Evolutionary conservation across 1,140 invertebrate genomes (phyloP), one percentile per base, ranked within the genome.

Genomic region (Aphaenogaster ashmeadi): DNA sequence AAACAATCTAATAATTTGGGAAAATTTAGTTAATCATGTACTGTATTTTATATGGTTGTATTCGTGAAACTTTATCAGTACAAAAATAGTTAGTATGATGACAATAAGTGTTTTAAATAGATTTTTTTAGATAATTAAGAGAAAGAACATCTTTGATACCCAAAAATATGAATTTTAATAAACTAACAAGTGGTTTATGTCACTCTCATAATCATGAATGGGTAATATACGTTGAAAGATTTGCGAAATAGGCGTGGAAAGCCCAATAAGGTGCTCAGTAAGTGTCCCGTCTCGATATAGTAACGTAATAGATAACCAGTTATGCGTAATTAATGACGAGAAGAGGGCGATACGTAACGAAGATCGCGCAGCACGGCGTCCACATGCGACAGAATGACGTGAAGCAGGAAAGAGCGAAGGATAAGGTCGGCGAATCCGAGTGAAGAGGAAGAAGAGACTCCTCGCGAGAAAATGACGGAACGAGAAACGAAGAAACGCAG

Each of bases 291-390:
- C 66, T 86, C 67, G 88, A 79, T 44, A 74, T 64, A 50, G 33
- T 56, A 75, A 74, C 58, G 66, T 83, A 88, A 89, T 58, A 64
- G 44, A 86, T 88, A 89, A 89, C 87, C 86, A 66, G 41, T 77
- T 58, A 86, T 50, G 27, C 41, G 62, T 69, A 90, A 90, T 90
- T 90, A 90, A 88, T 79, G 72, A 90, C 41, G 52, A 33, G 64
- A 44, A 9, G 18, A 52, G 27, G 62, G 4, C 62, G 13, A 69
- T 27, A 54, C 21, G n/a, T 27, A 75, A n/a, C 36, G 47, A 52
- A 66, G 18, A 38, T 52, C 13, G 21, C 66, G 41, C 44, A 64
- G 9, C 33, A 6, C 18, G 13, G 7, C 64, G 5, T 50, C n/a
- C 27, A n/a, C 4, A 27, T 21, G 21, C 41, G n/a, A 77, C 52